Evolutionary conservation across 2,888 invertebrate species (phyloP).

Genomic region (Polydesmus complanatus): DNA sequence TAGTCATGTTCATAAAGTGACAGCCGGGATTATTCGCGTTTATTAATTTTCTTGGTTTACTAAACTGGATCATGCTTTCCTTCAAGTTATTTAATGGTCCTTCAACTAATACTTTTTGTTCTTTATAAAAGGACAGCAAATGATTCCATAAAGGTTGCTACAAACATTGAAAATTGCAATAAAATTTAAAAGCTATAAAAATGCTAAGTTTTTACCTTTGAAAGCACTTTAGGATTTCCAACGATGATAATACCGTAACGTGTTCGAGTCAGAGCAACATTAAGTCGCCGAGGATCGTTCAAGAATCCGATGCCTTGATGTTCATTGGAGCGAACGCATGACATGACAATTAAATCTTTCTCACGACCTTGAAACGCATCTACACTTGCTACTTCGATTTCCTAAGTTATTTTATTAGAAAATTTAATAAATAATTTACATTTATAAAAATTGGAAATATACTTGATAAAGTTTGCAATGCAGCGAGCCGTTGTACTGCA

Average conservation of each 20-base stretch:
- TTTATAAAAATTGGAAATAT: slow-evolving; percentile 13
- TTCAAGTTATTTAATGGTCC: slow-evolving; percentile 94
- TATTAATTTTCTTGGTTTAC: slow-evolving; percentile 89
- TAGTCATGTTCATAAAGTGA: slow-evolving; percentile 93
- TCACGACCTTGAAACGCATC: slow-evolving; percentile 99
- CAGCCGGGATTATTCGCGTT: slow-evolving; percentile 90
- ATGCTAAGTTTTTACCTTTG: slow-evolving; percentile 44
- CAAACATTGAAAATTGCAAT: slow-evolving; percentile 18
- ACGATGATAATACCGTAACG: slow-evolving; percentile 97
- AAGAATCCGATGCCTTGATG: slow-evolving; percentile 98
- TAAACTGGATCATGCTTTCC: slow-evolving; percentile 90
- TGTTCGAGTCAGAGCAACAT: slow-evolving; percentile 93
- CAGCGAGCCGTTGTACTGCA: slow-evolving; percentile 96
- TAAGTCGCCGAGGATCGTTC: slow-evolving; percentile 91
- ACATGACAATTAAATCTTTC: slow-evolving; percentile 98
- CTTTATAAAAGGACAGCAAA: slow-evolving; percentile 90
- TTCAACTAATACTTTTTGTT: slow-evolving; percentile 90
- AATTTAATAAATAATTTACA: too few species aligned
- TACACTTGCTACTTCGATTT: slow-evolving; percentile 98
- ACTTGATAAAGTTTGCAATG: slow-evolving; percentile 80
- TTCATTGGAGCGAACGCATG: slow-evolving; percentile 95
- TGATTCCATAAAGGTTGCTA: slow-evolving; percentile 96
- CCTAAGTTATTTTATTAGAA: slow-evolving; percentile 41
- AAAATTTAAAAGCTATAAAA: neutral
- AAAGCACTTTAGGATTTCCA: slow-evolving; percentile 96